These are phyloP conservation scores for Lamellibrachia columna DNA, from an alignment of 2,888 invertebrate species.

Conservation along the genomic window DNA sequence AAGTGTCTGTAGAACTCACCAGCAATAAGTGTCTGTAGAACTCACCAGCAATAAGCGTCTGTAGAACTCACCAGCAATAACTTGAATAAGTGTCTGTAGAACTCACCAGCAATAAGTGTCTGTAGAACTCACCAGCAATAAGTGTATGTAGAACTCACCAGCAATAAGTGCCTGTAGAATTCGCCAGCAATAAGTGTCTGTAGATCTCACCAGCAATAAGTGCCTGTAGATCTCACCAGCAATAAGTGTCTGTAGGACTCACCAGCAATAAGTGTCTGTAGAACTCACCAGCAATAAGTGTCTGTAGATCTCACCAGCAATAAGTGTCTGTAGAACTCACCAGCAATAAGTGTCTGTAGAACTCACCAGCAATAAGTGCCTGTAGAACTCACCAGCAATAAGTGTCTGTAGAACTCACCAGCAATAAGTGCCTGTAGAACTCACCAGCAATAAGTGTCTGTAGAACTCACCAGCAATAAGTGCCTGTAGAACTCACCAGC, in stretches of 20 bases:
- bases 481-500: constrained; percentile 38
- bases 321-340: constrained; percentile 34
- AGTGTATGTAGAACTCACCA: constrained; percentile 40
- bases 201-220: constrained; percentile 45
- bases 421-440: constrained; percentile 43
- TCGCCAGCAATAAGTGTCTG: constrained; percentile 37
- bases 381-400: neutral
- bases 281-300: constrained; percentile 45
- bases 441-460: constrained; percentile 37
- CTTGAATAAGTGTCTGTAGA: constrained; percentile 44
- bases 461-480: constrained; percentile 45
- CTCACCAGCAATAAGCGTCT: constrained; percentile 37
- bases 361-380: constrained; percentile 8
- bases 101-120: constrained; percentile 17
- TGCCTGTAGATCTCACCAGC: constrained; percentile 38
- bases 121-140: neutral
- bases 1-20: constrained; percentile 37
- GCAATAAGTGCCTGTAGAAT: constrained; percentile 43
- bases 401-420: constrained; percentile 39
- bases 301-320: constrained; percentile 44
- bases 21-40: constrained; percentile 45
- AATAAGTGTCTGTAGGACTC: too few species aligned
- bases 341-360: constrained; percentile 45
- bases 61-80: constrained; percentile 42
- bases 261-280: neutral